A percentile compares a stretch with the other conserved stretches of the same genome.
These are phyloP conservation scores for Tragelaphus scriptus DNA, from an alignment of 2,113 vertebrate species.

Conservation along the genomic window DNA sequence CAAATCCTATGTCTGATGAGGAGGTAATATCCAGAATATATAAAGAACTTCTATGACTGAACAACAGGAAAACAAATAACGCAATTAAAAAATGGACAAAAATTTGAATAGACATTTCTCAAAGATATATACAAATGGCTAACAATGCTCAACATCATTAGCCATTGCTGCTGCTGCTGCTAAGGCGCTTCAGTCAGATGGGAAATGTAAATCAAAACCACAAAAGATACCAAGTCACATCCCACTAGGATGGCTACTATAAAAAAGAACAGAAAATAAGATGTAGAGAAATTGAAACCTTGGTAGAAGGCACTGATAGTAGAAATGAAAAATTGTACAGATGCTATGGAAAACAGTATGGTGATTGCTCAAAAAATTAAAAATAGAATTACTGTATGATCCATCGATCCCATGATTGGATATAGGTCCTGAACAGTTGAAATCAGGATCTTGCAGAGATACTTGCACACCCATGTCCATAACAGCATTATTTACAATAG, in stretches of 20 bases:
- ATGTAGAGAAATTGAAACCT: not conserved
- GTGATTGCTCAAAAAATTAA: not conserved
- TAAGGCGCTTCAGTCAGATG: too few relatives aligned
- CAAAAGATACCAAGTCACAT: not conserved
- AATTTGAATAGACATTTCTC: not conserved
- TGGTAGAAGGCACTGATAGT: not conserved
- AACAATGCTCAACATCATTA: not conserved
- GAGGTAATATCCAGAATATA: not conserved
- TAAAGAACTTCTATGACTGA: not conserved
- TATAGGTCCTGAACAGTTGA: not conserved
- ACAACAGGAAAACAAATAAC: not conserved
- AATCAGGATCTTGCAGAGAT: not conserved
- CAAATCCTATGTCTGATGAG: not conserved
- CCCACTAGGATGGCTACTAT: not conserved
- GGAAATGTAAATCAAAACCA: not conserved
- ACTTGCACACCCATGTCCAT: not conserved
- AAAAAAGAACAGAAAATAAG: not conserved
- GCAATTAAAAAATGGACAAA: not conserved
- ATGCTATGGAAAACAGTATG: not conserved
- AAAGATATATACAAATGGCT: not conserved
- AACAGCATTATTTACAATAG: not conserved
- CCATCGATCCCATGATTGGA: not conserved
- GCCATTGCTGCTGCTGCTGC: too few relatives aligned
- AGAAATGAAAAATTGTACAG: not conserved
- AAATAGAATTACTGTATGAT: not conserved